Conservation (phyloP, 1,140 invertebrate species). For the Pseudomyrmex concolor region DNA sequence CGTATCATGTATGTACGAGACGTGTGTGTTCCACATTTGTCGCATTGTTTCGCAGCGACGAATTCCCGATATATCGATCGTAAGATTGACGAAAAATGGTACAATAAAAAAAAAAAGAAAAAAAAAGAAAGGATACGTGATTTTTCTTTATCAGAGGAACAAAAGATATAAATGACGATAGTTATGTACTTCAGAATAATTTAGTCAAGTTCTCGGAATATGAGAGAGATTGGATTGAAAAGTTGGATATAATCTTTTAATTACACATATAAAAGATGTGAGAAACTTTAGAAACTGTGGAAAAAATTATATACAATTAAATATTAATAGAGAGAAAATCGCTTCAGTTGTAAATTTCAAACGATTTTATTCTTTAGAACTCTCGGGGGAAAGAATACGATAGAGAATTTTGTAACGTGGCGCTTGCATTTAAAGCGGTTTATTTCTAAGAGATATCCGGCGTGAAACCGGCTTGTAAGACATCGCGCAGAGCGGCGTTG, state of each 20-base stretch:
- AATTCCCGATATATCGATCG: background rate
- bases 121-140: background rate
- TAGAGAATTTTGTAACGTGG: background rate
- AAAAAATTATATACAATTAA: background rate
- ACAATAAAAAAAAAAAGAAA: too few species aligned
- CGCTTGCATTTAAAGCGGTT: background rate
- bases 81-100: too few species aligned
- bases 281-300: background rate
- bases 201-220: too few species aligned
- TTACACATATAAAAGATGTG: too few species aligned
- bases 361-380: background rate
- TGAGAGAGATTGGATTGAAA: background rate
- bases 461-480: conserved; percentile 52
- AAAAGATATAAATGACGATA: background rate
- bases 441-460: conserved; percentile 19
- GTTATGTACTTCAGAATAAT: too few species aligned
- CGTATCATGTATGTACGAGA: conserved; percentile 41
- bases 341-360: background rate
- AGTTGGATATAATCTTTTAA: too few species aligned
- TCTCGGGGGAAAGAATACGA: background rate
- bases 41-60: conserved; percentile 7
- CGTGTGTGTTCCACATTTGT: conserved; percentile 24
- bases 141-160: background rate
- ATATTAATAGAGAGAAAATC: conserved; percentile 3
- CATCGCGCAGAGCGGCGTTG: background rate